These are phyloP conservation scores for Aproaerema taeniolella DNA, from an alignment of 2,888 invertebrate genomes.

Conservation along the genomic window DNA sequence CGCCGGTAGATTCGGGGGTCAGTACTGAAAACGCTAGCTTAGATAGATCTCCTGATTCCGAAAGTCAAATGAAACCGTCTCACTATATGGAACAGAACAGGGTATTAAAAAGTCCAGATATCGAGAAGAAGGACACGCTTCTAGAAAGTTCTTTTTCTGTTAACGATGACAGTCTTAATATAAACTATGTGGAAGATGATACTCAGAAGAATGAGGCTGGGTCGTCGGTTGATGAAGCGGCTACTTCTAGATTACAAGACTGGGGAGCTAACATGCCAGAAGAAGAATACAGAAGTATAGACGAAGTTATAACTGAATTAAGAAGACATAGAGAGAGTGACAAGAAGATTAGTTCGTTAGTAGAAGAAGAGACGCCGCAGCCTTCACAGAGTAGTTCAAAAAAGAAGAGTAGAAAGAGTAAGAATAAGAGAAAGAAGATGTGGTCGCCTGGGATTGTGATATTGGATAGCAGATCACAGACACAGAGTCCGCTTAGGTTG, in stretches of 20 bases:
- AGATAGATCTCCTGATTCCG: slow-evolving; percentile 79
- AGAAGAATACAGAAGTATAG: slow-evolving; percentile 49
- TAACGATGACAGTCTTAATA: slow-evolving; percentile 49
- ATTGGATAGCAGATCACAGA: slow-evolving; percentile 54
- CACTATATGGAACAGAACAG: slow-evolving; percentile 65
- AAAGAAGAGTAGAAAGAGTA: slow-evolving; percentile 46
- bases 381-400: slow-evolving; percentile 41
- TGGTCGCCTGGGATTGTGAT: slow-evolving; percentile 66
- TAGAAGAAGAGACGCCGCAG: slow-evolving; percentile 35
- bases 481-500: slow-evolving; percentile 52
- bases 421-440: slow-evolving; percentile 56
- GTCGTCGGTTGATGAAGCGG: slow-evolving; percentile 43
- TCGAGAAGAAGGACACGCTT: slow-evolving; percentile 31
- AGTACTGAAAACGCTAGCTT: slow-evolving; percentile 85
- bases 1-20: slow-evolving; percentile 80
- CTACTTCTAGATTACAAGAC: slow-evolving; percentile 28
- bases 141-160: slow-evolving; percentile 57
- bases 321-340: slow-evolving; percentile 46
- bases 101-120: slow-evolving; percentile 52
- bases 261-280: slow-evolving; percentile 41
- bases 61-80: slow-evolving; percentile 50
- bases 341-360: slow-evolving; percentile 34
- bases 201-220: slow-evolving; percentile 60
- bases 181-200: slow-evolving; percentile 54
- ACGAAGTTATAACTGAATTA: slow-evolving; percentile 54